Conservation (phyloP, 2,888 invertebrate genomes). For the Teleiodes luculella region DNA sequence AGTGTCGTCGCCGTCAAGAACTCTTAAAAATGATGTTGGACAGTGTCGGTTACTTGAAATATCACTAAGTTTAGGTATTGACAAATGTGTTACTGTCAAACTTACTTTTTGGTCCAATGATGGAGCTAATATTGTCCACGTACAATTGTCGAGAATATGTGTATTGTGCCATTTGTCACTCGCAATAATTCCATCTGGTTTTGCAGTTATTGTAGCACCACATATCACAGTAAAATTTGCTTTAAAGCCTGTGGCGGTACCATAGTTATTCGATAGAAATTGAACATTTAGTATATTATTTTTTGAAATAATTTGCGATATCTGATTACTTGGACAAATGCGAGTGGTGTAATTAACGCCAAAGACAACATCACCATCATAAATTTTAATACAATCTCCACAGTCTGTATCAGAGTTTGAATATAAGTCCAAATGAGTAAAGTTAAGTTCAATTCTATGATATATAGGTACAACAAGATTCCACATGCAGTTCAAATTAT, state of each 20-base stretch:
- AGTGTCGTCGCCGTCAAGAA: slow-evolving; percentile 84
- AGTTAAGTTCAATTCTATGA: slow-evolving; percentile 83
- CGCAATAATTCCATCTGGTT: slow-evolving; percentile 74
- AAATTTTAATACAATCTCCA: slow-evolving; percentile 56
- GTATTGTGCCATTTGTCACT: slow-evolving; percentile 45
- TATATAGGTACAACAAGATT: slow-evolving; percentile 81
- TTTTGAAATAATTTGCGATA: slow-evolving; percentile 70
- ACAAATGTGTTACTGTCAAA: slow-evolving; percentile 82
- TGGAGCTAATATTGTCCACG: slow-evolving; percentile 83
- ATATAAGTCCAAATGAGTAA: slow-evolving; percentile 82
- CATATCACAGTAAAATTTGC: slow-evolving; percentile 83
- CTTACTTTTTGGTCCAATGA: slow-evolving; percentile 81
- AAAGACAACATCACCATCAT: slow-evolving; percentile 40
- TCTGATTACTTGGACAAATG: slow-evolving; percentile 53
- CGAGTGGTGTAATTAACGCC: slow-evolving; percentile 73
- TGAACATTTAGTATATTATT: slow-evolving; percentile 82
- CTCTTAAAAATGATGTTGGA: slow-evolving; percentile 59
- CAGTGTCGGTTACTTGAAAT: slow-evolving; percentile 47
- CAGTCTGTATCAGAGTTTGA: slow-evolving; percentile 23
- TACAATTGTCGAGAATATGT: slow-evolving; percentile 68
- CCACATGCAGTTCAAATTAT: slow-evolving; percentile 88
- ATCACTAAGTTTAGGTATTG: slow-evolving; percentile 47
- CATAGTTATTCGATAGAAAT: slow-evolving; percentile 78
- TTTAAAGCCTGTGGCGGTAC: slow-evolving; percentile 87
- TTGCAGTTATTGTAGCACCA: slow-evolving; percentile 81